A percentile compares a stretch with the other conserved stretches of the same genome.
Evolutionary conservation across 2,888 invertebrate genomes (phyloP).

Genomic region (Brenthis hecate): DNA sequence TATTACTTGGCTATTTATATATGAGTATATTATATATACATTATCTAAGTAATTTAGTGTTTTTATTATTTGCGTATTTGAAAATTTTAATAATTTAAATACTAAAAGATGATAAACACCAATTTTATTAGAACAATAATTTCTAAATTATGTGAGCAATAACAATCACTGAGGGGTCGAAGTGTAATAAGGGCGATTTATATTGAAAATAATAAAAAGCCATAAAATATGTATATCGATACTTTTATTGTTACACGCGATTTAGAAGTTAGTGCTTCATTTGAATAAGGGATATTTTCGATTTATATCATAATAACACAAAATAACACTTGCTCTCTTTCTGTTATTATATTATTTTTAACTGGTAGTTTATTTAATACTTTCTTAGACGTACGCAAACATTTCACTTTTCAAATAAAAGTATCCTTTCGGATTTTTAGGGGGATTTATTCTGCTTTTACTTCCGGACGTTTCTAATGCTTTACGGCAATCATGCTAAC

Average conservation of each 20-base stretch:
- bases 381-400: too few species aligned
- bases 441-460: too few species aligned
- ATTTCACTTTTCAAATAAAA: too few species aligned
- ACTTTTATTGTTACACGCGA: constrained; percentile 6
- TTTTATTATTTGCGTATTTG: not conserved
- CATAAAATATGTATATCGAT: constrained; percentile 11
- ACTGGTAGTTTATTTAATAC: too few species aligned
- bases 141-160: not conserved
- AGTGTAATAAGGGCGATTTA: not conserved
- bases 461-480: too few species aligned
- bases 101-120: not conserved
- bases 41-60: not conserved
- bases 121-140: not conserved
- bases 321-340: not conserved
- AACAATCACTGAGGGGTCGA: not conserved
- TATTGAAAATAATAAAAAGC: constrained; percentile 6
- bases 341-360: not conserved
- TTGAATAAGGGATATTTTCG: constrained; percentile 5
- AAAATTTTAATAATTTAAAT: not conserved
- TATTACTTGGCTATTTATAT: too few species aligned
- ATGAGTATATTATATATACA: too few species aligned
- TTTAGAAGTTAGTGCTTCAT: not conserved
- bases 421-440: too few species aligned
- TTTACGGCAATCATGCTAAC: too few species aligned
- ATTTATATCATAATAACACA: constrained; percentile 4